Conservation (phyloP, 2,888 invertebrate genomes). For the Cancer borealis region DNA sequence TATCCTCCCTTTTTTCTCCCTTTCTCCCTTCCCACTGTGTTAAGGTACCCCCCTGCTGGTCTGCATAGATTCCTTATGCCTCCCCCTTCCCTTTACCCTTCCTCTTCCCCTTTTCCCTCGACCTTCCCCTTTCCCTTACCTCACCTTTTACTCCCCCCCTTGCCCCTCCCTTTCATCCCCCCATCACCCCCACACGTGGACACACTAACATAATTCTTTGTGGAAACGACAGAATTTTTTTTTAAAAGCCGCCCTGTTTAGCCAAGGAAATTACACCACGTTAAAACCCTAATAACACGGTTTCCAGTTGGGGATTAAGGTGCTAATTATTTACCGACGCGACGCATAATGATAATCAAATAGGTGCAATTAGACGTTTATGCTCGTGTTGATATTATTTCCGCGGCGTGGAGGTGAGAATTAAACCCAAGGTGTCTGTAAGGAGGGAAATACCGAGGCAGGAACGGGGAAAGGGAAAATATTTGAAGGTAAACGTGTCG, state of each 20-base stretch:
- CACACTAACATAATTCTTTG: neutral
- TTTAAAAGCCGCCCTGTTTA: neutral
- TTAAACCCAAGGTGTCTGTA: neutral
- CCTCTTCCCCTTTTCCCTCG: neutral
- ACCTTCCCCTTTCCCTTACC: neutral
- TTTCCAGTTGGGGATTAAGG: neutral
- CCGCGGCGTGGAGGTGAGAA: neutral
- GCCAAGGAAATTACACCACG: neutral
- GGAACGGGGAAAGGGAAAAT: neutral
- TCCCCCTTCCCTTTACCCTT: neutral
- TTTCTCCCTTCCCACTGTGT: neutral
- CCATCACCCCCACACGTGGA: neutral
- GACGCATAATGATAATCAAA: neutral
- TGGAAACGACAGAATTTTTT: neutral
- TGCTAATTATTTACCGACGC: neutral
- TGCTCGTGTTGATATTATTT: neutral
- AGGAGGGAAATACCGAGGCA: neutral
- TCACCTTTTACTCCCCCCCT: neutral
- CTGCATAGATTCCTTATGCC: neutral
- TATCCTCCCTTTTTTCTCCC: neutral
- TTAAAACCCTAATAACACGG: neutral
- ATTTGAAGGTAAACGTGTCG: constrained; percentile 24
- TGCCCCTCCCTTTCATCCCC: neutral
- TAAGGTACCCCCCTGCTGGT: neutral
- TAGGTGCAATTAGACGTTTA: neutral